A percentile compares a stretch with the other conserved stretches of the same genome.
Evolutionary conservation across 1,140 invertebrate species (phyloP).

Genomic region (Sinella curviseta): DNA sequence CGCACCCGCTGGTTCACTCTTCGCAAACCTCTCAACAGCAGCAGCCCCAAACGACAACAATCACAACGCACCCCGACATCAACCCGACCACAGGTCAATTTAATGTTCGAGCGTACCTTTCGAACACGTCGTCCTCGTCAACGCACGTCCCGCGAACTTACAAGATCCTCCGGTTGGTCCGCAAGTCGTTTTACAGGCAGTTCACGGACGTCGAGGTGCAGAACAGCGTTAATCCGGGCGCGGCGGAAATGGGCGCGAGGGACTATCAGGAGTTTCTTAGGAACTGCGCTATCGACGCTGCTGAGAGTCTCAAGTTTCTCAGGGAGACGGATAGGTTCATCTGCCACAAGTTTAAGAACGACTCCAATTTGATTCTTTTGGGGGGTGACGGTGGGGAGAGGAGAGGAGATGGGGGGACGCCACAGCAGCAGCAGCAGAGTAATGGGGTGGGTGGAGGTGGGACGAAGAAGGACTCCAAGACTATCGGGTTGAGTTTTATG

Average conservation of each 20-base stretch:
- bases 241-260: background rate
- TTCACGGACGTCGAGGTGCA: background rate
- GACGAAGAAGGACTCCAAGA: too few species aligned
- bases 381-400: background rate
- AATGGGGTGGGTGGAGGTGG: too few species aligned
- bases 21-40: too few species aligned
- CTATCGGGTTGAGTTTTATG: too few species aligned
- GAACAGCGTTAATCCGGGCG: background rate
- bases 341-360: background rate
- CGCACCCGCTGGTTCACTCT: too few species aligned
- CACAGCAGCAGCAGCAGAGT: background rate
- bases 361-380: background rate
- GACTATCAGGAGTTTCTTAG: background rate
- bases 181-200: constrained; percentile 10
- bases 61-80: background rate
- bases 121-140: background rate
- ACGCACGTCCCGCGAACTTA: background rate
- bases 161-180: background rate
- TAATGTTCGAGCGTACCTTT: background rate
- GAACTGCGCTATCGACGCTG: background rate
- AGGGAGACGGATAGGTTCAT: background rate
- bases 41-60: too few species aligned
- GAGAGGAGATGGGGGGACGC: background rate
- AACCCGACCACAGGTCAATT: background rate
- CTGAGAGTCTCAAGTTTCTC: background rate